A percentile compares a stretch with the other conserved stretches of the same genome.
Evolutionary conservation across 1,140 invertebrate species (phyloP).

Genomic region (Venturia canescens): DNA sequence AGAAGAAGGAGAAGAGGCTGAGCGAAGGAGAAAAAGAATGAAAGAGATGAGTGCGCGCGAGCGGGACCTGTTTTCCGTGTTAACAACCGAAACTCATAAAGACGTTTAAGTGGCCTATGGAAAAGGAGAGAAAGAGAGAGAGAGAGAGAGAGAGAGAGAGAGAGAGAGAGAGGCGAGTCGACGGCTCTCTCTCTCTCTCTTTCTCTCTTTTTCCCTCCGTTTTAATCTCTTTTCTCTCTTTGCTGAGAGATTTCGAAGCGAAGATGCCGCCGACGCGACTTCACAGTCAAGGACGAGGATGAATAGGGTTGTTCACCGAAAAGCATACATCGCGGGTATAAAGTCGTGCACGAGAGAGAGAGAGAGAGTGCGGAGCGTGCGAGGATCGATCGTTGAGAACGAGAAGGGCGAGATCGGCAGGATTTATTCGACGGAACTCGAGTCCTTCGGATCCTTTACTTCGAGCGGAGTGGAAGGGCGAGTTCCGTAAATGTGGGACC

Average conservation of each 20-base stretch:
- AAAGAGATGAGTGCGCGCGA: constrained; percentile 12
- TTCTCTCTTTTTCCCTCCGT: not conserved
- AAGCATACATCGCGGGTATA: not conserved
- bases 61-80: constrained; percentile 53
- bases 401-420: too few species aligned
- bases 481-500: too few species aligned
- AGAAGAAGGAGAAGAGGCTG: constrained; percentile 15
- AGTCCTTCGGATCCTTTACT: too few species aligned
- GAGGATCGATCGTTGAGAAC: too few species aligned
- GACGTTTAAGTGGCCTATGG: constrained; percentile 55
- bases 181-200: not conserved
- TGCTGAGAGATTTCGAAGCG: constrained; percentile 34
- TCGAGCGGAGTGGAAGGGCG: too few species aligned
- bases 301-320: constrained; percentile 36
- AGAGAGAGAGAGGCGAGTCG: too few species aligned
- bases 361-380: too few species aligned
- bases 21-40: constrained; percentile 7
- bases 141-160: too few species aligned
- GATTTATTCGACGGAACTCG: too few species aligned
- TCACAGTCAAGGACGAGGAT: constrained; percentile 43
- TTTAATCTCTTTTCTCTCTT: not conserved
- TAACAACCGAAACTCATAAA: constrained; percentile 61
- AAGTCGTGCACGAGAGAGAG: not conserved
- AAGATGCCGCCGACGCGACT: constrained; percentile 45
- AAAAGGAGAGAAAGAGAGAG: constrained; percentile 26